Evolutionary conservation across 92 coral and sea anemone species (phyloP), one percentile per base, ranked within the genome.

Genomic region (Desmophyllum pertusum): DNA sequence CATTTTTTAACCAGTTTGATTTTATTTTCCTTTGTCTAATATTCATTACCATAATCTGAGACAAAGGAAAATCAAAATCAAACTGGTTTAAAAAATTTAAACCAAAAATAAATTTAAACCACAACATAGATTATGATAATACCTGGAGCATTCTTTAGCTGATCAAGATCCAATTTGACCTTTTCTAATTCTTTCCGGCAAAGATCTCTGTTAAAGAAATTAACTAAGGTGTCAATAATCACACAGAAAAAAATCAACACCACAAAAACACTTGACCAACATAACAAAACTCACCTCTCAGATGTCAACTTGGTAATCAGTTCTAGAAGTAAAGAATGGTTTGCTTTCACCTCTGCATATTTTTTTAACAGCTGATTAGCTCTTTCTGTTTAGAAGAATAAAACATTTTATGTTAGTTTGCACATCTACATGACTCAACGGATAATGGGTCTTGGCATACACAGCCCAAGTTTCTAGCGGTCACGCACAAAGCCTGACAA

Each of bases 331-430:
- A n/a, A 38, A 65, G 84, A 80, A 69, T 69, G 29, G 19, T 38
- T 80, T n/a, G 33, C 36, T 37, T 80, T 80, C 9, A 37, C 14
- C 35, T 80, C 67, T 11, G 23, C 14, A 51, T 45, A 68, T 29
- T 38, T 68, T 80, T 68, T 25, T 59, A 80, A 17, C 29, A 80
- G 65, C 66, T 33, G 43, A 37, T 51, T 68, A 80, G 76, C 84
- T 50, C 15, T 80, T 5, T 6, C 84, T 80, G 76, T 43, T 11
- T 30, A 33, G 27, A 67, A 67, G 42, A 65, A 65, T 4, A 35
- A 33, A 65, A 59, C 17, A 59, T 11, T 55, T 27, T 65, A n/a
- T 36, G 25, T 65, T 65, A 30, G 19, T 65, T 65, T 33, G 5
- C 11, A 38, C 45, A 37, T 13, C 36, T 5, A 21, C 55, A 50